These are phyloP conservation scores for Musca domestica DNA, from an alignment of 1,140 invertebrate genomes.

Conservation along the genomic window DNA sequence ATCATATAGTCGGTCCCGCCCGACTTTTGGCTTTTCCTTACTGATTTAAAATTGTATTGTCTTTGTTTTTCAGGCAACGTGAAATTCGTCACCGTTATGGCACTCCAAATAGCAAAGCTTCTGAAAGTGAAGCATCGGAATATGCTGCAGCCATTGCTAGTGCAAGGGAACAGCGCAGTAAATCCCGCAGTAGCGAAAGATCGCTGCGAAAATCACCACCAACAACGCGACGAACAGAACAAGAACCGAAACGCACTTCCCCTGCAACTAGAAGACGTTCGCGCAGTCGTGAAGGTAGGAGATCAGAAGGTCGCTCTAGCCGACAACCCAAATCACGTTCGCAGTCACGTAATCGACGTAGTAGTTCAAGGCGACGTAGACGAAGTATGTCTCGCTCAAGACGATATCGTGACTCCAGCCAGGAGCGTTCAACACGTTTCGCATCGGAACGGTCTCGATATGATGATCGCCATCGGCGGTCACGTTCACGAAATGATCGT, in stretches of 20 bases:
- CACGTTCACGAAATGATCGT: constrained; percentile 20
- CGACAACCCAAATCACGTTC: constrained; percentile 21
- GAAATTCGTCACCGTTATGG: constrained; percentile 52
- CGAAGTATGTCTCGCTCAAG: constrained; percentile 24
- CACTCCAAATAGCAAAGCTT: constrained; percentile 44
- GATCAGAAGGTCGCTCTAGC: constrained; percentile 3
- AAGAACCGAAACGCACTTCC: constrained; percentile 32
- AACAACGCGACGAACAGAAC: constrained; percentile 36
- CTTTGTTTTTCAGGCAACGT: constrained; percentile 41
- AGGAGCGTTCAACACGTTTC: constrained; percentile 22
- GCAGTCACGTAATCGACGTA: constrained; percentile 25
- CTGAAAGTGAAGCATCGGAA: constrained; percentile 41
- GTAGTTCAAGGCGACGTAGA: constrained; percentile 20
- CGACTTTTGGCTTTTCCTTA: neutral
- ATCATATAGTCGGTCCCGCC: too few species aligned
- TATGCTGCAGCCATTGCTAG: constrained; percentile 19
- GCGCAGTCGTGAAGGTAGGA: constrained; percentile 22
- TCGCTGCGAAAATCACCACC: constrained; percentile 12
- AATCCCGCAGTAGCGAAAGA: constrained; percentile 33
- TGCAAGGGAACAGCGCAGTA: constrained; percentile 29
- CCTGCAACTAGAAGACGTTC: constrained; percentile 17
- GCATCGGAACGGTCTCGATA: constrained; percentile 13
- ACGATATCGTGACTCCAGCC: constrained; percentile 20
- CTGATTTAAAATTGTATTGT: constrained; percentile 21
- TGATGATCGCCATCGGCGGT: constrained; percentile 18